Base-by-base conservation (phyloP, 2,888 invertebrate species). In the Itoplectis maculator region DNA sequence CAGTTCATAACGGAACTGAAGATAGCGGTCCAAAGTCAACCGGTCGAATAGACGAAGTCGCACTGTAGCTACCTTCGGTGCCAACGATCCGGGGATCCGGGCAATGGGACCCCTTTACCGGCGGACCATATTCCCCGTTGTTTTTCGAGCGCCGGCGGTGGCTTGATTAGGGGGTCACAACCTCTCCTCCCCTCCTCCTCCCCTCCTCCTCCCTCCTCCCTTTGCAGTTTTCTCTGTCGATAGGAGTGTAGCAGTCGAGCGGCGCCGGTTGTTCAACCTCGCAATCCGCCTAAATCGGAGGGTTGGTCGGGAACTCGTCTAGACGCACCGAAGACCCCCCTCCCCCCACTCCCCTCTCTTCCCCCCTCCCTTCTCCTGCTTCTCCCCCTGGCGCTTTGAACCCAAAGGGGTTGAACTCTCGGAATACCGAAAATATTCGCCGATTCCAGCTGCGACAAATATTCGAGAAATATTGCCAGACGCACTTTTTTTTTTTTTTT, bases 251-350 rank as follows among this genome's bases (percentile, higher is more conserved):
- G 18, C 37, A 37, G 37, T 61, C 11, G 65, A 0, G 20, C 45
- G 29, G 9, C 66, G 49, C 15, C 68, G 75, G 75, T 75, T 68
- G 45, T 66, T 81, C 77, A 81, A 78, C 78, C 69, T 73, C 13
- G 15, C 68, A 74, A 74, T 70, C 69, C 56, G 70, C 79, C 82
- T 63, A 82, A 82, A 82, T 82, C 79, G 78, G 68, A 82, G 79
- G 65, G 78, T 75, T 78, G 82, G 69, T 68, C 73, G 68, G 51
- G n/a, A 59, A 56, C 63, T 70, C 82, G 82, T 82, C 82, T 82
- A 82, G 82, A 82, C 82, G 79, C 45, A 18, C 9, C 15, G 15
- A 9, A n/a, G n/a, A 3, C 54, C 15, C 54, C 20, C 54, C 54
- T 9, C 8, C 23, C 54, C 23, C 54, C 54, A 1, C 20, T 20